phyloP scores from a whole-genome alignment of 2,797 vertebrate species.

The Taenioides sp. region DNA sequence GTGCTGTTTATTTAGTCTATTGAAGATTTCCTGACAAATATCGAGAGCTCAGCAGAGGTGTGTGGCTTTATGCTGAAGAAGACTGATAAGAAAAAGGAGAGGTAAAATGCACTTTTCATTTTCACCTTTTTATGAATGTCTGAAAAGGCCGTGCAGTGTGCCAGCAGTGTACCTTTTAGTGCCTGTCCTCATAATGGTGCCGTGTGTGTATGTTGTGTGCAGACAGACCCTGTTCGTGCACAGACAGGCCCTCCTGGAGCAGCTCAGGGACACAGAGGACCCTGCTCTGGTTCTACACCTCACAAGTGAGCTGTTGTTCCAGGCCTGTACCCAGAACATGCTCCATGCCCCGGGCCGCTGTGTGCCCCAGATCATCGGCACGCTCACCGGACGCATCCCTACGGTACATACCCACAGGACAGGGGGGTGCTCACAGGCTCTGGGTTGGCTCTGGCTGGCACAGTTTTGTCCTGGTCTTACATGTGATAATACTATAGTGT shows the following conservation, averaged over 20 bases:
- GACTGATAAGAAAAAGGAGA: conserved; percentile 95
- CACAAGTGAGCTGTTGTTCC: conserved; percentile 89
- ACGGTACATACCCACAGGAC: conserved; percentile 71
- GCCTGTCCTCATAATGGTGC: background rate
- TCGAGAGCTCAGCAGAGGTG: conserved; percentile 86
- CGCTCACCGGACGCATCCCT: conserved; percentile 83
- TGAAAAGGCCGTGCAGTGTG: background rate
- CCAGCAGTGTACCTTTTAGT: too few relatives aligned
- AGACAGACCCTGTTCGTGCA: conserved; percentile 87
- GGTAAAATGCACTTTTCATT: conserved; percentile 69
- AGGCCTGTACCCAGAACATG: conserved; percentile 87
- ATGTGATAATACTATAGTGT: background rate
- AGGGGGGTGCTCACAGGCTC: background rate
- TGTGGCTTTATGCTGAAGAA: conserved; percentile 93
- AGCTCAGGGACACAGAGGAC: conserved; percentile 88
- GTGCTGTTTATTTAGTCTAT: conserved; percentile 73
- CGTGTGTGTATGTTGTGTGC: background rate
- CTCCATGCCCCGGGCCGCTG: conserved; percentile 94
- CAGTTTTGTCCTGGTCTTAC: background rate
- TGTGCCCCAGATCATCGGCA: conserved; percentile 90
- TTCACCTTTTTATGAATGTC: background rate
- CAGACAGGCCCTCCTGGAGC: conserved; percentile 89
- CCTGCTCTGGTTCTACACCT: conserved; percentile 92
- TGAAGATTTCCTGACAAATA: conserved; percentile 87
- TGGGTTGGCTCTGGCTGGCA: background rate